phyloP scores from a whole-genome alignment of 2,888 invertebrate genomes.

The Tenthredo mesomela region DNA sequence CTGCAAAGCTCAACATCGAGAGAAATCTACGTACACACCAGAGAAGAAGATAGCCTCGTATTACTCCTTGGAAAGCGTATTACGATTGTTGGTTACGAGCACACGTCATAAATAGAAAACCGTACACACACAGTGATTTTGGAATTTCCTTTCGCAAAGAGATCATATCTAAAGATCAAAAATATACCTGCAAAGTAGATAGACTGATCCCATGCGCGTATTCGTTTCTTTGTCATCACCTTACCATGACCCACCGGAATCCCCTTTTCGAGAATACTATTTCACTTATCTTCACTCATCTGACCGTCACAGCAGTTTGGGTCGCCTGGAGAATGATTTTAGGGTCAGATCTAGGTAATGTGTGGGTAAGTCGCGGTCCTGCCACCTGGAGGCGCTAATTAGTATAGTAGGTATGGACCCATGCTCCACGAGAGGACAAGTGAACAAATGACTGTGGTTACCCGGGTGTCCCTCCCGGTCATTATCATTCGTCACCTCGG shows the following conservation, averaged over 20 bases:
- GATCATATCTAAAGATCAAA: constrained; percentile 10
- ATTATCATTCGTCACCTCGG: constrained; percentile 52
- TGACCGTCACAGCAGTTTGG: constrained; percentile 27
- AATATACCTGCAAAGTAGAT: background rate
- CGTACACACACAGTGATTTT: background rate
- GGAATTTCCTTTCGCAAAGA: background rate
- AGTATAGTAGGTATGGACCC: constrained; percentile 40
- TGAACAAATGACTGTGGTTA: constrained; percentile 48
- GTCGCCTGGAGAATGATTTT: constrained; percentile 21
- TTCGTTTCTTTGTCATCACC: background rate
- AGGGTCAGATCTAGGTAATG: constrained; percentile 46
- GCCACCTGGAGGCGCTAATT: constrained; percentile 51
- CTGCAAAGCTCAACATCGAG: background rate
- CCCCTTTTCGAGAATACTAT: background rate
- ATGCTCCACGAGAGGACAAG: constrained; percentile 47
- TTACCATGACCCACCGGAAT: background rate
- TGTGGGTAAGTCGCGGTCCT: constrained; percentile 34
- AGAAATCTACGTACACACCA: constrained; percentile 14
- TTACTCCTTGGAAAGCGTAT: constrained; percentile 31
- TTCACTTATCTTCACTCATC: constrained; percentile 45
- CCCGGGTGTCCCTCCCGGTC: constrained; percentile 48
- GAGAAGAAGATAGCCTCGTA: background rate
- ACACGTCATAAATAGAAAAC: background rate
- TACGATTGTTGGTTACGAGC: constrained; percentile 24
- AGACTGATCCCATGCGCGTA: background rate